A percentile compares a stretch with the other conserved stretches of the same genome.
Conservation (phyloP, 2,797 vertebrate species). For the Acipenser oxyrinchus region DNA sequence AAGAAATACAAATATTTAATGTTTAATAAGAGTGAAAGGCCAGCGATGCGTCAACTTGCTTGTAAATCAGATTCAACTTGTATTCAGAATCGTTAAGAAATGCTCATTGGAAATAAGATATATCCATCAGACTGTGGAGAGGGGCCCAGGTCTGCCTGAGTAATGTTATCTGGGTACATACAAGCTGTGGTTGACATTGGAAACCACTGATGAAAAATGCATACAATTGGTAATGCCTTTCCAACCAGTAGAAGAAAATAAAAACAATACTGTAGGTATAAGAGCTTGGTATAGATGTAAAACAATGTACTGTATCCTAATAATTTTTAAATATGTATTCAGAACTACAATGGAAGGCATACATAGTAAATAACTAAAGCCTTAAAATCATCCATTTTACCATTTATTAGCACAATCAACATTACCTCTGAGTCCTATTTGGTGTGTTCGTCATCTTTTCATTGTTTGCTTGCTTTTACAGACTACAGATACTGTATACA, state of each 20-base stretch:
- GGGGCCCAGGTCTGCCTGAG: constrained; percentile 32
- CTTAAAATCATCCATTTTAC: no score
- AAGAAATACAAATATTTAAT: constrained; percentile 32
- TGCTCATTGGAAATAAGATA: constrained; percentile 30
- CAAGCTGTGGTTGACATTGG: constrained; percentile 25
- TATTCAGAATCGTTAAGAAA: constrained; percentile 40
- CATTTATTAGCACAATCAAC: no score
- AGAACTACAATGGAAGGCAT: no score
- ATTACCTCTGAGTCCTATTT: no score
- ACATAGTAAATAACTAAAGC: no score
- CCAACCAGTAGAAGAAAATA: constrained; percentile 6
- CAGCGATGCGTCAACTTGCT: constrained; percentile 31
- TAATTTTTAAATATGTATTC: no score
- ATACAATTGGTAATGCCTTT: constrained; percentile 18
- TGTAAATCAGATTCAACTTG: constrained; percentile 35
- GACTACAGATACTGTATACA: no score
- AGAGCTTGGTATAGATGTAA: no score
- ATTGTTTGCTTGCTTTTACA: no score
- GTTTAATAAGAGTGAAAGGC: constrained; percentile 39
- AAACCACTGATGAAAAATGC: constrained; percentile 30
- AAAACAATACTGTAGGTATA: constrained; percentile 1
- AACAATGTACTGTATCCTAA: no score
- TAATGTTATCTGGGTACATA: constrained; percentile 20
- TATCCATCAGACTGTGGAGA: constrained; percentile 28
- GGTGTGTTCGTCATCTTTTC: no score